These are phyloP conservation scores for Temnopleurus reevesii DNA, from an alignment of 53 echinoderm and acorn worm genomes.

Conservation along the genomic window DNA sequence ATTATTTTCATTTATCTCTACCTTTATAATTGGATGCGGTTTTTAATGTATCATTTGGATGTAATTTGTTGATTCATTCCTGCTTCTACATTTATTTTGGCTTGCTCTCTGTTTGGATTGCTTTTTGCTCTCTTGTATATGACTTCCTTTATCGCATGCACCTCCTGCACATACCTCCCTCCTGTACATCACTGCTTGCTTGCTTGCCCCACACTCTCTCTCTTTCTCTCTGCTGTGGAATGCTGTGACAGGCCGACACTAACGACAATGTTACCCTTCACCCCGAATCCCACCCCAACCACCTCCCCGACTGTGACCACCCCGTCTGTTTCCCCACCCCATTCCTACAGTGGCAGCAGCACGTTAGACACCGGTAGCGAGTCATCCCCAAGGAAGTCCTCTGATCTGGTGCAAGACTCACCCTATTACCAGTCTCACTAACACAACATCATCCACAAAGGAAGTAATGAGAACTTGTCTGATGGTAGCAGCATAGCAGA, in stretches of 20 bases:
- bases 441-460: conserved; percentile 4
- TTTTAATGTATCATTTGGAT: conserved; percentile 14
- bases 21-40: neutral
- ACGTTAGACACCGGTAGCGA: conserved; percentile 88
- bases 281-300: conserved; percentile 89
- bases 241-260: conserved; percentile 70
- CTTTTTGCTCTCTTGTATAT: conserved; percentile 3
- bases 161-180: neutral
- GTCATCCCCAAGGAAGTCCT: conserved; percentile 77
- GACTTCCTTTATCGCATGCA: neutral
- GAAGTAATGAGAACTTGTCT: neutral
- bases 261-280: conserved; percentile 85
- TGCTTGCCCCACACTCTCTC: neutral
- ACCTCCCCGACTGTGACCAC: conserved; percentile 88
- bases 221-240: conserved; percentile 9
- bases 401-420: conserved; percentile 60
- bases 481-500: neutral
- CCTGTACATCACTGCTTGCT: neutral
- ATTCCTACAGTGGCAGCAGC: conserved; percentile 95
- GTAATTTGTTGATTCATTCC: neutral
- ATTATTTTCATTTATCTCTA: conserved; percentile 4
- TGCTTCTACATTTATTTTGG: neutral
- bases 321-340: conserved; percentile 94
- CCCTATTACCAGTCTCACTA: conserved; percentile 56
- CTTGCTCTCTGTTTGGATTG: neutral